Conservation (phyloP, 2,797 vertebrate genomes). For the Capromys pilorides region DNA sequence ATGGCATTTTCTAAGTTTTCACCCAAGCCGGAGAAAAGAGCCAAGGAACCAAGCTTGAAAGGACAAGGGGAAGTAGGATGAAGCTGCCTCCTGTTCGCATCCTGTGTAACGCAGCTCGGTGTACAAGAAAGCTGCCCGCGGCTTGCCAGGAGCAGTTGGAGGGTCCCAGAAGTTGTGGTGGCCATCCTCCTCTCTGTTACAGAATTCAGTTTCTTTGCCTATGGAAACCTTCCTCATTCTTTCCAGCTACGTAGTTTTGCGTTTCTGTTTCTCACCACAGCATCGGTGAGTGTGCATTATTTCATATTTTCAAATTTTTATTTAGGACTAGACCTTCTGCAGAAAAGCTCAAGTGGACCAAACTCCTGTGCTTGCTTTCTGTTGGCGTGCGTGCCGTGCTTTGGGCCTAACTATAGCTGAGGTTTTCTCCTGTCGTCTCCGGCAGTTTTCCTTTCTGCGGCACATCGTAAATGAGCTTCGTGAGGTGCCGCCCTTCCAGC, state of each 20-base stretch:
- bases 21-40: neutral
- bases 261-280: constrained; percentile 34
- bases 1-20: neutral
- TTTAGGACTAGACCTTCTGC: neutral
- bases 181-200: neutral
- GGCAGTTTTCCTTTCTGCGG: constrained; percentile 34
- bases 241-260: neutral
- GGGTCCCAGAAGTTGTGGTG: neutral
- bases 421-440: neutral
- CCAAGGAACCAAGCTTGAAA: neutral
- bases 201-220: neutral
- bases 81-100: neutral
- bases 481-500: neutral
- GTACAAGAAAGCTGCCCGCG: too few relatives aligned
- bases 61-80: neutral
- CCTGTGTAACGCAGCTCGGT: neutral
- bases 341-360: neutral
- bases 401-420: neutral
- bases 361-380: neutral
- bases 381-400: neutral
- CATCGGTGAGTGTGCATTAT: neutral
- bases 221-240: neutral
- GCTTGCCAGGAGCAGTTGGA: neutral
- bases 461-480: neutral
- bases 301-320: constrained; percentile 26